Base-by-base conservation (phyloP, 2,888 invertebrate genomes). In the Ganaspis brasiliensis region DNA sequence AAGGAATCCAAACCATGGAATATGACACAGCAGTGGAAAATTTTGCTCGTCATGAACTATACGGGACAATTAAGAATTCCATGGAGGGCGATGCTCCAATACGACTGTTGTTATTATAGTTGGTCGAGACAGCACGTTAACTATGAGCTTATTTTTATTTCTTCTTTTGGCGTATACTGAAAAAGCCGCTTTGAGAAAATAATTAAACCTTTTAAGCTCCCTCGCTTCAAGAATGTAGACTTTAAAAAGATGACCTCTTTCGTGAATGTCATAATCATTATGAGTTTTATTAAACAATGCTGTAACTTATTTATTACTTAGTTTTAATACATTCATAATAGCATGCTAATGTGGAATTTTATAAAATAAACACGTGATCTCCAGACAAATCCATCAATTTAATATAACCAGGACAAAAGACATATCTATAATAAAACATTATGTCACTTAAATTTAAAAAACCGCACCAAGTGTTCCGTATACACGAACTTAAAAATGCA, bases 61-160 rank as follows among this genome's bases (percentile, higher is more conserved):
- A 67, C 45, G 45, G 26, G 67, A 49, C 45, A 67, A 67, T 67
- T 45, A 49, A 26, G 45, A 67, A 67, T 67, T 67, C 67, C 45
- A 45, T 49, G 24, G 67, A 67, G 67, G 67, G 45, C 45, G 67
- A 49, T 67, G 67, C 67, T 24, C 67, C 45, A 67, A 49, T 67
- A 26, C 21, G 67, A 67, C 67, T 26, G 67, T 67, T 67, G 67
- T 67, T 67, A 49, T 67, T 67, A 67, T 49, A 67, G 67, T 67
- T 67, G 45, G 26, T 31, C 59, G 59, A 59, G 59, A 35, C 59
- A 35, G 31, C 35, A 35, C 59, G 59, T 59, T 31, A n/a, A 67
- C 67, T 67, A 67, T 67, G 67, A 26, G 45, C 21, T 24, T 67
- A 67, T 67, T 67, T 67, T 67, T 45, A 67, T 45, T 45, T 31